phyloP scores from a whole-genome alignment of 1,140 invertebrate genomes.

The Lepidotrigona ventralis region DNA sequence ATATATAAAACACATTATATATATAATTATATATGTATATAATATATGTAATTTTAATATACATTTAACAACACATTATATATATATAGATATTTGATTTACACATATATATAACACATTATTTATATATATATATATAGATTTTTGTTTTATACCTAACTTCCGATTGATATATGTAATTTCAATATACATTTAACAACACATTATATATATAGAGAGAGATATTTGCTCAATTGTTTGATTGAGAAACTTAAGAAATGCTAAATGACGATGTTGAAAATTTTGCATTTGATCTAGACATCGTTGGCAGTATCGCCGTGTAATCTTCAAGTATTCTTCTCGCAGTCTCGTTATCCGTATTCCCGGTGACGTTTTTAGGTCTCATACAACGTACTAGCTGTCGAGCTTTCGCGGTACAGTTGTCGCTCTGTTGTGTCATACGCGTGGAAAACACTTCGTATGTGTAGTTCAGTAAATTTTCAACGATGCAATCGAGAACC shows the following conservation, averaged over 20 bases:
- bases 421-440: background rate
- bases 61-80: no score
- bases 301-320: conserved; percentile 26
- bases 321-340: conserved; percentile 56
- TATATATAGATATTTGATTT: no score
- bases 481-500: conserved; percentile 67
- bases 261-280: background rate
- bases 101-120: no score
- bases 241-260: no score
- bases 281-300: conserved; percentile 26
- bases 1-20: no score
- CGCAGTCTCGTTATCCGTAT: conserved; percentile 45
- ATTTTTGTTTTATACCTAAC: no score
- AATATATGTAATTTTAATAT: no score
- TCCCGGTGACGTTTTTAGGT: conserved; percentile 25
- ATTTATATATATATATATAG: no score
- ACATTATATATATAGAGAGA: background rate
- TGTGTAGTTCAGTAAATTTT: conserved; percentile 64
- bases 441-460: conserved; percentile 34
- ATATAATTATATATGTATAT: no score
- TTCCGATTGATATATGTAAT: background rate
- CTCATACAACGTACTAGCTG: conserved; percentile 60
- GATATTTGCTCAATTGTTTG: background rate
- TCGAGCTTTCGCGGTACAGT: conserved; percentile 51
- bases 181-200: background rate